Evolutionary conservation across 2,888 invertebrate genomes (phyloP), one percentile per base, ranked within the genome.

Genomic region (Eupithecia pulchellata): DNA sequence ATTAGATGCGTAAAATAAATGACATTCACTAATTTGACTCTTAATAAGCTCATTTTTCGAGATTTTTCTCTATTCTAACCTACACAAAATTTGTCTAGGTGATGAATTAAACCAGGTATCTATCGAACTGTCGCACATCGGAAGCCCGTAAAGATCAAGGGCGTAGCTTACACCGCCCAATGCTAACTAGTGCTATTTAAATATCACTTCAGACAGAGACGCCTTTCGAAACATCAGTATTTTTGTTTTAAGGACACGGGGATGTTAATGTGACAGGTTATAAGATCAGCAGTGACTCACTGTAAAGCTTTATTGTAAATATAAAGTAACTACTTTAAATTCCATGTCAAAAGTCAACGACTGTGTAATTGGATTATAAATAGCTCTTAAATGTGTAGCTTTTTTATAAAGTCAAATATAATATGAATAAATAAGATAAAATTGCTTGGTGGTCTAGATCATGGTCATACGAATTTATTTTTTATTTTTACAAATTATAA

Each of bases 181-280:
- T 94, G 93, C 91, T 89, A 94, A 94, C 93, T 91, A 86, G 92
- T 94, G 93, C 91, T 92, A 92, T 94, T 94, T 94, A 94, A 93
- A 94, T 91, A 94, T 84, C 93, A 92, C 77, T 83, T 52, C 52
- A 52, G 52, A 79, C 80, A 77, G 79, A 84, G 85, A 85, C 88
- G 86, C 89, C 93, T 94, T 94, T 93, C 92, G 87, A 92, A 92
- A 91, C 86, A 82, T 84, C 80, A 81, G 61, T 83, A 86, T 89
- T 89, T 91, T 89, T 88, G 84, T 83, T 77, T 84, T 69, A 87
- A 88, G 89, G 89, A 90, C 89, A 84, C 76, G 74, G 64, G 69
- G 73, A 72, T 72, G 71, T 74, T 71, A 62, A 60, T 71, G 72
- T 66, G 69, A 72, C 71, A 65, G 64, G 68, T 62, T 61, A 34